phyloP scores from a whole-genome alignment of 2,888 invertebrate genomes.

The Scaptomyza cyrtandrae region DNA sequence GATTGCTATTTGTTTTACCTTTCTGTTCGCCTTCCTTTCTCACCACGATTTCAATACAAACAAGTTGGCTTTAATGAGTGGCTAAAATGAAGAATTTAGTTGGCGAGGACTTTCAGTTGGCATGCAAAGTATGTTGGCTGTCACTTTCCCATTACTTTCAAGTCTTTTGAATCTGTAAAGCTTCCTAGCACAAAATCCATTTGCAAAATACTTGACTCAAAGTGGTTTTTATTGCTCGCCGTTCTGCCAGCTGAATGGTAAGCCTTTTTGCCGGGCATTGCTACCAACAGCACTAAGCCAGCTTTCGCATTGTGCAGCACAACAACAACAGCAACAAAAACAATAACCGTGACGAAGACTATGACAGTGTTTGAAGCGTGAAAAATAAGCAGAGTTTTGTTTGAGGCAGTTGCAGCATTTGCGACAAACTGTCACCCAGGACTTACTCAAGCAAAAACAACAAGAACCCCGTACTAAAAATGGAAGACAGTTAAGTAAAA shows the following conservation, averaged over 20 bases:
- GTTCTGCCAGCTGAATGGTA: slow-evolving; percentile 40
- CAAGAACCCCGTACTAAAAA: not conserved
- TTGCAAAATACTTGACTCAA: slow-evolving; percentile 36
- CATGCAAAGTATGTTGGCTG: slow-evolving; percentile 21
- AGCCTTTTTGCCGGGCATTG: slow-evolving; percentile 30
- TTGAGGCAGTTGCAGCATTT: slow-evolving; percentile 46
- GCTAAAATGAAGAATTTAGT: not conserved
- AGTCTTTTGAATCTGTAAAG: slow-evolving; percentile 19
- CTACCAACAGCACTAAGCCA: slow-evolving; percentile 40
- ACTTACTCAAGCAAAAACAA: slow-evolving; percentile 52
- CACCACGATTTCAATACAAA: slow-evolving; percentile 40
- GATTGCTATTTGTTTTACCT: slow-evolving; percentile 48
- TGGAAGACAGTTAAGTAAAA: slow-evolving; percentile 10
- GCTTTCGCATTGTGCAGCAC: slow-evolving; percentile 25
- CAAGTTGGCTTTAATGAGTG: slow-evolving; percentile 43
- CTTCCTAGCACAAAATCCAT: slow-evolving; percentile 40
- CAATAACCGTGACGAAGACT: not conserved
- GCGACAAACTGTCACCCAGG: slow-evolving; percentile 41
- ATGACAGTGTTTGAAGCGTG: slow-evolving; percentile 7
- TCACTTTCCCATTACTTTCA: slow-evolving; percentile 26
- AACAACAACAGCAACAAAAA: slow-evolving; percentile 1
- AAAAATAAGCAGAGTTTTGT: slow-evolving; percentile 26
- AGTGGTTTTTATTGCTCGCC: slow-evolving; percentile 23
- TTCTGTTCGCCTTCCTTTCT: slow-evolving; percentile 13
- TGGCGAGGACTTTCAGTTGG: slow-evolving; percentile 19